phyloP scores from a whole-genome alignment of 1,140 invertebrate species.

The Tetraneura akinire region DNA sequence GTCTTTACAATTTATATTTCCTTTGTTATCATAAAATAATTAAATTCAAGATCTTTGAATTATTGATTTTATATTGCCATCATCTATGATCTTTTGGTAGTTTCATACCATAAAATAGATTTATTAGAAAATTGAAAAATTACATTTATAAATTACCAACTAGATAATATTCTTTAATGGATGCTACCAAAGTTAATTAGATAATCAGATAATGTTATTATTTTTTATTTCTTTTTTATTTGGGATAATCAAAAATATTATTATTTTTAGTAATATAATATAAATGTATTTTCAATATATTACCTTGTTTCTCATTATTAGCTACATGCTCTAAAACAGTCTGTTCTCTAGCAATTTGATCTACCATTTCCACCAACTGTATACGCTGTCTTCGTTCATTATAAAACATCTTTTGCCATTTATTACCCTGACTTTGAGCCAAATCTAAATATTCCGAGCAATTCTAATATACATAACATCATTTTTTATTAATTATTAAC shows the following conservation, averaged over 20 bases:
- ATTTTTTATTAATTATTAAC: not conserved
- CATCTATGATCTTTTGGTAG: no score
- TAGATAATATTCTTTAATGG: no score
- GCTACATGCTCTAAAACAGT: conserved; percentile 87
- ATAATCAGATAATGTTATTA: no score
- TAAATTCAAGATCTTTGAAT: no score
- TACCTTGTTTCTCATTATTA: conserved; percentile 53
- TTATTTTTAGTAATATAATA: not conserved
- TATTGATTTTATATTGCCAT: no score
- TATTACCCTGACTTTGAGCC: conserved; percentile 81
- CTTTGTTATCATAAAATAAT: no score
- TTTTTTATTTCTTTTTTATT: no score
- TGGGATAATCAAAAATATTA: not conserved
- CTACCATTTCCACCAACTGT: conserved; percentile 94
- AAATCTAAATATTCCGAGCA: conserved; percentile 88
- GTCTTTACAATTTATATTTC: no score
- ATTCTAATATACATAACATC: conserved; percentile 63
- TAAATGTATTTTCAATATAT: not conserved
- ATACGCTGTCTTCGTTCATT: conserved; percentile 93
- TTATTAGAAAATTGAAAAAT: no score
- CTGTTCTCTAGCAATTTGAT: conserved; percentile 94
- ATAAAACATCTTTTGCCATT: conserved; percentile 88
- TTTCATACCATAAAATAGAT: no score
- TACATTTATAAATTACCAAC: no score
- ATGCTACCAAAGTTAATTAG: no score